phyloP scores from a whole-genome alignment of 2,113 vertebrate species.

The Eclectus roratus region DNA sequence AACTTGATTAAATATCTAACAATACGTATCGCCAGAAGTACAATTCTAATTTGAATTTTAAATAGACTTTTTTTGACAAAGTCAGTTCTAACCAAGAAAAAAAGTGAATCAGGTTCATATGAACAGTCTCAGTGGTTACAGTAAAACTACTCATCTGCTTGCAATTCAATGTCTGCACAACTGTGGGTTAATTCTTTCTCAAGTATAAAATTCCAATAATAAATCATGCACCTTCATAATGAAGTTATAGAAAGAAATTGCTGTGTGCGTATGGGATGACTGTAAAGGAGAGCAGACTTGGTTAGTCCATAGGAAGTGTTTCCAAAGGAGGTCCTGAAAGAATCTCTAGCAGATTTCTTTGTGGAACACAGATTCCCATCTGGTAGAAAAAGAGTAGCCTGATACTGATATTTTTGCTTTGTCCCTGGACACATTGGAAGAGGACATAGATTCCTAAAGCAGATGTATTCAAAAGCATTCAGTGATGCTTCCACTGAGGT shows the following conservation, averaged over 20 bases:
- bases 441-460: neutral
- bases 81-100: neutral
- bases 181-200: neutral
- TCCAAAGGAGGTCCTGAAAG: neutral
- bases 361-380: neutral
- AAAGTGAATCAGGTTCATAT: neutral
- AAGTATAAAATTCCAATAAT: neutral
- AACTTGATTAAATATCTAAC: neutral
- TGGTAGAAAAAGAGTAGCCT: neutral
- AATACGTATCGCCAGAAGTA: neutral
- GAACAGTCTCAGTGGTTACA: neutral
- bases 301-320: neutral
- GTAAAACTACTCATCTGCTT: neutral
- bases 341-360: neutral
- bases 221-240: neutral
- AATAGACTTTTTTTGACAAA: neutral
- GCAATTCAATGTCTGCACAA: neutral
- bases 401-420: neutral
- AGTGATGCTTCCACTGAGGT: neutral
- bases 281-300: neutral
- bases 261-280: neutral
- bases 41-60: neutral
- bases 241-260: neutral
- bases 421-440: neutral
- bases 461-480: neutral